Percentiles rank a stretch among this genome's conserved stretches.
Conservation (phyloP, 2,113 vertebrate genomes). For the Hippocampus guttulatus region DNA sequence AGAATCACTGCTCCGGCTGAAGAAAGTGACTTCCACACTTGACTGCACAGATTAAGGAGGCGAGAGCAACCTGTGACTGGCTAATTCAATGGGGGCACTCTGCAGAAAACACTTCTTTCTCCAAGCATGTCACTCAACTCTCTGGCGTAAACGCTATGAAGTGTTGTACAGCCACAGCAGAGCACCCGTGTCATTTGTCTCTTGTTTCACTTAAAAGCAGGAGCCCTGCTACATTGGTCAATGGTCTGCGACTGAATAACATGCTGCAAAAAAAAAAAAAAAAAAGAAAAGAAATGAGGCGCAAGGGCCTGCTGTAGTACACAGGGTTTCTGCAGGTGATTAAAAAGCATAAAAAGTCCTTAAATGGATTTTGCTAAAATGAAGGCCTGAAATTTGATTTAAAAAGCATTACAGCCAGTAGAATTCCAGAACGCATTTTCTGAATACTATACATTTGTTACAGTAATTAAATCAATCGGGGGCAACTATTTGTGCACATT, state of each 20-base stretch:
- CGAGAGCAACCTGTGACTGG: slow-evolving; percentile 66
- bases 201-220: neutral
- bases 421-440: too few relatives aligned
- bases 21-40: slow-evolving; percentile 60
- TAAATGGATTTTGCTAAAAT: too few relatives aligned
- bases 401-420: too few relatives aligned
- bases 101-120: slow-evolving; percentile 62
- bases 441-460: too few relatives aligned
- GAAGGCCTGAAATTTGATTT: too few relatives aligned
- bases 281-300: too few relatives aligned
- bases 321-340: too few relatives aligned
- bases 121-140: slow-evolving; percentile 56
- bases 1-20: slow-evolving; percentile 62
- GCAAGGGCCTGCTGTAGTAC: too few relatives aligned
- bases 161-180: slow-evolving; percentile 30
- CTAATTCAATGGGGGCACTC: slow-evolving; percentile 65
- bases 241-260: neutral
- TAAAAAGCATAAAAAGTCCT: too few relatives aligned
- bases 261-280: neutral
- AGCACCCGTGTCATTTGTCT: slow-evolving; percentile 7
- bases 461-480: too few relatives aligned
- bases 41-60: slow-evolving; percentile 67
- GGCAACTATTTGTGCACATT: too few relatives aligned
- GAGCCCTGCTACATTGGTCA: neutral
- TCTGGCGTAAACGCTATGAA: slow-evolving; percentile 42